A percentile compares a stretch with the other conserved stretches of the same genome.
Evolutionary conservation across 1,140 invertebrate genomes (phyloP).

Genomic region (Muscidifurax raptorellus): DNA sequence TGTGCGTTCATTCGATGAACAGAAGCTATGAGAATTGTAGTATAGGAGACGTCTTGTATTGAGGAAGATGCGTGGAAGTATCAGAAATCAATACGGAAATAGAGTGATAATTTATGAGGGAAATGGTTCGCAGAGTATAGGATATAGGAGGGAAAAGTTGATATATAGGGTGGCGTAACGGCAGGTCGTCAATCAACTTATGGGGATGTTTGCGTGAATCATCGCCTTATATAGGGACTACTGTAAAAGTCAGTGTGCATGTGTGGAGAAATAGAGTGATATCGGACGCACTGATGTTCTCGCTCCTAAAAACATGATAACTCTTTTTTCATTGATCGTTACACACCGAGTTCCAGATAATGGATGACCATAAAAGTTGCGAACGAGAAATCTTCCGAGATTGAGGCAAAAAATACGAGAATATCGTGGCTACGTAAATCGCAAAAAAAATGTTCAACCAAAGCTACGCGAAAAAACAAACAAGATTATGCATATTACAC

Average conservation of each 20-base stretch:
- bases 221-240: constrained; percentile 49
- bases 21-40: too few species aligned
- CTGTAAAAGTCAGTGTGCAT: constrained; percentile 16
- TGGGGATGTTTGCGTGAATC: constrained; percentile 56
- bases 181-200: constrained; percentile 59
- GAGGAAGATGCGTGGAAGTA: background rate
- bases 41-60: background rate
- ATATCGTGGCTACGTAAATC: background rate
- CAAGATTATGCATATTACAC: background rate
- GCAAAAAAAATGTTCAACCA: background rate
- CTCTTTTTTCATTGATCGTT: constrained; percentile 13
- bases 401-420: background rate
- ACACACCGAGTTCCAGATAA: background rate
- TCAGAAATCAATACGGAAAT: background rate
- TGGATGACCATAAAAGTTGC: background rate
- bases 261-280: background rate
- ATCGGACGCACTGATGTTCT: background rate
- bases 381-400: background rate
- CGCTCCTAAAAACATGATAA: constrained; percentile 14
- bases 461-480: background rate
- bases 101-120: constrained; percentile 23
- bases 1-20: background rate
- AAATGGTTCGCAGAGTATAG: background rate
- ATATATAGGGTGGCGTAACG: constrained; percentile 59
- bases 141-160: background rate